Evolutionary conservation across 2,113 vertebrate genomes (phyloP), one percentile per base, ranked within the genome.

Genomic region (Mellivora capensis): DNA sequence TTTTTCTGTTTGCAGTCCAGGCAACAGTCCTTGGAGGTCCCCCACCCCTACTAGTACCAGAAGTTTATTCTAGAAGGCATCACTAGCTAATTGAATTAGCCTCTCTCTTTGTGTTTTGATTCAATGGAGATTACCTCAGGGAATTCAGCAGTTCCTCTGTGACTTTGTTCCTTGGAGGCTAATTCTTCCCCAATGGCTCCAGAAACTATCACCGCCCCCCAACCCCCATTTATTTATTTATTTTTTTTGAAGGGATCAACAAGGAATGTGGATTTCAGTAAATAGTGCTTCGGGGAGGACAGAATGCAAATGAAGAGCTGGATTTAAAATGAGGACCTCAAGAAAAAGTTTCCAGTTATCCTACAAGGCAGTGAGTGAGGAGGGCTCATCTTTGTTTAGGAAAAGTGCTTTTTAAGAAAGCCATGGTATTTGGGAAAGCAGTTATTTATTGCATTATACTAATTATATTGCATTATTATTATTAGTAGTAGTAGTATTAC

Each of bases 81-180:
- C 98, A 94, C 69, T 98, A 97, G 96, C 97, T 98, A 99, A 99
- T 98, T 98, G 97, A 98, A 98, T 98, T 98, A 98, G 85, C 95
- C 90, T 98, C 85, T 87, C 7, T 97, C 97, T 97, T 96, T 98
- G 97, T 98, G 85, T 95, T 98, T 97, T 97, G 83, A 96, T 96
- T 98, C 98, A 98, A 95, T 98, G 97, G 97, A 96, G 88, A 98
- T 98, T 98, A 96, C 86, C 96, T 98, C 96, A 97, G 90, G 98
- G 98, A 92, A 86, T 98, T 97, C 98, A 98, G 97, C 54, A 88
- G 89, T 96, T 98, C 72, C 93, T 92, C 90, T 83, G 49, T 44
- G 81, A 97, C 94, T 98, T 98, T 98, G 94, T 97, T 98, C 96
- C 74, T n/a, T 25, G 84, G 88, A 94, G 95, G 74, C 95, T 97